phyloP scores from a whole-genome alignment of 2,888 invertebrate genomes.

The Argynnis bischoffii region DNA sequence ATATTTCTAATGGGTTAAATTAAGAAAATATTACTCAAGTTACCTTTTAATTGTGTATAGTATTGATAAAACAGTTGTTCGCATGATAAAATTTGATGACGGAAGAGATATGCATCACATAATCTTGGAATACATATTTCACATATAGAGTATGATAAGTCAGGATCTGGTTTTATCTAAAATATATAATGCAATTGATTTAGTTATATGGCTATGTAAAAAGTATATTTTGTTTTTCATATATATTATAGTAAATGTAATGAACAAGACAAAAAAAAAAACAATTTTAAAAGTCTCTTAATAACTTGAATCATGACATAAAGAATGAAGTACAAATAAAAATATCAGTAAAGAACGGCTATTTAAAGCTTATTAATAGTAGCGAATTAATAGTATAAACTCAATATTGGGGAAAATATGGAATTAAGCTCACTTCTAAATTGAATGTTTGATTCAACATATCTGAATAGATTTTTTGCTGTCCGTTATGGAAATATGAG shows the following conservation, averaged over 20 bases:
- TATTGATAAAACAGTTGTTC: slow-evolving; percentile 53
- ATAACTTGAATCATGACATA: neutral
- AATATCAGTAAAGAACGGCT: neutral
- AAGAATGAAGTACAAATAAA: neutral
- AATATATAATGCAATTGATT: slow-evolving; percentile 27
- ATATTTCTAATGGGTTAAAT: neutral
- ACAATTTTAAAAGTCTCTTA: neutral
- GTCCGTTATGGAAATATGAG: slow-evolving; percentile 45
- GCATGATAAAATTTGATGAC: slow-evolving; percentile 57
- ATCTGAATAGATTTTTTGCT: slow-evolving; percentile 52
- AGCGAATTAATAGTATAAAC: neutral
- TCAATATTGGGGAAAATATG: neutral
- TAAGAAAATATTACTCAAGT: neutral
- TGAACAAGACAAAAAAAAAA: neutral
- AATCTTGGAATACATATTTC: slow-evolving; percentile 55
- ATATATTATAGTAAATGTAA: neutral
- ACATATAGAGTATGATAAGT: slow-evolving; percentile 55
- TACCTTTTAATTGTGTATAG: slow-evolving; percentile 38
- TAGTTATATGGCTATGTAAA: neutral
- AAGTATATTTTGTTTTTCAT: neutral
- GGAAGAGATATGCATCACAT: slow-evolving; percentile 55
- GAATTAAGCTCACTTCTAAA: slow-evolving; percentile 53
- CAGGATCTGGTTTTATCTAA: slow-evolving; percentile 49
- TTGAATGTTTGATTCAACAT: slow-evolving; percentile 59
- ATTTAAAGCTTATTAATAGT: neutral